Percentiles rank a stretch among this genome's conserved stretches.
Evolutionary conservation across 2,797 vertebrate genomes (phyloP).

Genomic region (Mormyrus proboscirostris): DNA sequence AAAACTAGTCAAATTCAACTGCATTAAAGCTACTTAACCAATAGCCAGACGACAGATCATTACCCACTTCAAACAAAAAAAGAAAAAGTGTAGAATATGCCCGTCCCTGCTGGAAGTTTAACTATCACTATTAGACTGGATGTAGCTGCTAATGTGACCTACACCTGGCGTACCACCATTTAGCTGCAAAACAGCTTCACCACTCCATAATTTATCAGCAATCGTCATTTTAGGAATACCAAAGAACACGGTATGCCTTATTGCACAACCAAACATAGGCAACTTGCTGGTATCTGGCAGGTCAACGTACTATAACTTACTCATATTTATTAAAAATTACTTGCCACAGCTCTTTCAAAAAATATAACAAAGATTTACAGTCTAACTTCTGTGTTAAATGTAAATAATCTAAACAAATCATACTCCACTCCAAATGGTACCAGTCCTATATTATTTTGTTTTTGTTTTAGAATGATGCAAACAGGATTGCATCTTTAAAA

Average conservation of each 20-base stretch:
- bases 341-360: neutral
- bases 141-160: neutral
- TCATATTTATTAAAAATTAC: neutral
- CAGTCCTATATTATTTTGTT: neutral
- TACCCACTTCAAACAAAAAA: neutral
- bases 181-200: neutral
- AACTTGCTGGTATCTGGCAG: neutral
- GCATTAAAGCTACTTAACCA: neutral
- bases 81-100: neutral
- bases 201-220: neutral
- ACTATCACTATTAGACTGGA: neutral
- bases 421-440: neutral
- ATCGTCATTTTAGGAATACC: neutral
- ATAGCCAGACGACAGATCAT: neutral
- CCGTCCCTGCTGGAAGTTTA: neutral
- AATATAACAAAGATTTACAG: neutral
- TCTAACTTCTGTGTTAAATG: neutral
- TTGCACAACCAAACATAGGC: neutral
- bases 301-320: neutral
- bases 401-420: neutral
- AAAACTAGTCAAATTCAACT: neutral
- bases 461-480: neutral
- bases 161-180: neutral
- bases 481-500: neutral
- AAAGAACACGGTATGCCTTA: neutral